Base-by-base conservation (phyloP, 1,140 invertebrate genomes). In the Cotesia chilonis region DNA sequence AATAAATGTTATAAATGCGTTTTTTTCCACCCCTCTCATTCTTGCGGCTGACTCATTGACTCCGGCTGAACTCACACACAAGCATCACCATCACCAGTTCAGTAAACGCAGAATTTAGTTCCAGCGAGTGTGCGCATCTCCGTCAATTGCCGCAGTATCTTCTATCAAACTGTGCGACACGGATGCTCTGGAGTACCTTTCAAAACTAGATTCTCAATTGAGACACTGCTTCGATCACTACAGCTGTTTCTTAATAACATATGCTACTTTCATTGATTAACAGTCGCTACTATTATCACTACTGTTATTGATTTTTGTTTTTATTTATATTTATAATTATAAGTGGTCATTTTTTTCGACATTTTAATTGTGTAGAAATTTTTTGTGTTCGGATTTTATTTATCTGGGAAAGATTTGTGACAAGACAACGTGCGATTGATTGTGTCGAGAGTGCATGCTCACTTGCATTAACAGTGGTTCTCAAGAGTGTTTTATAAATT, bases 81-180 rank as follows among this genome's bases (percentile, higher is more conserved):
- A 28, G 28, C 28, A 63, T 63, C 35, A 63, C 4, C 35, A 52
- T 10, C 10, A 14, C 55, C 41, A 20, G 67, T 61, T 55, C 70
- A 67, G 28, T 37, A 37, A 28, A 41, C 52, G 14, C 35, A 1
- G 28, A 28, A 1, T 28, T 37, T n/a, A 3, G 14, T 63, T 61
- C 64, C 70, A 72, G 66, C 59, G 20, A 70, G 61, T 57, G 63
- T 74, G 68, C 69, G 72, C 68, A 68, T 41, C 35, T 67, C 20
- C 14, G 20, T 60, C 54, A 35, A 28, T 52, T 61, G 41, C 41
- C 71, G 54, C 67, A 71, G 73, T 71, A 71, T 60, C 65, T 55
- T 64, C 59, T 64, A 70, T 75, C 65, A 74, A 60, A 74, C 17
- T 20, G 63, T 37, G 37, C 54, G 54, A 74, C 66, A 37, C 72